Percentiles rank a stretch among this genome's conserved stretches.
Conservation (phyloP, 2,113 vertebrate genomes). For the Cacatua alba region DNA sequence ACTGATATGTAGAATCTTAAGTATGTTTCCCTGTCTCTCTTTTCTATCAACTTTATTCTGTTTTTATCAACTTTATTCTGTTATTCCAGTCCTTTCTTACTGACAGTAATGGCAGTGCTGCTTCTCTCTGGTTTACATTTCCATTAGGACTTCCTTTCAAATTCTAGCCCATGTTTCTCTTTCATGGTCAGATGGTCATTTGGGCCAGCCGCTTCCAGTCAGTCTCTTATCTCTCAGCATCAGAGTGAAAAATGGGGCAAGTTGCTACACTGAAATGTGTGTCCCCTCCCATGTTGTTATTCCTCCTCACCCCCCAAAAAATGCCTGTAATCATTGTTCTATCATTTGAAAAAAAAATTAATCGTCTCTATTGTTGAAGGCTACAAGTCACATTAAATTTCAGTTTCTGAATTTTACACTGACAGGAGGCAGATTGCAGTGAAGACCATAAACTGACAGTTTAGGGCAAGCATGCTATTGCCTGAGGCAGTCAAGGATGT, state of each 20-base stretch:
- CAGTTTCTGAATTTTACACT: slow-evolving; percentile 56
- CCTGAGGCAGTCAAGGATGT: slow-evolving; percentile 68
- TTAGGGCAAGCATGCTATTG: slow-evolving; percentile 68
- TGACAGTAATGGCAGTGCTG: background rate
- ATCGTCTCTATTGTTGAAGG: slow-evolving; percentile 2
- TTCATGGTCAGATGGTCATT: slow-evolving; percentile 5
- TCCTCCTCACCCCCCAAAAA: background rate
- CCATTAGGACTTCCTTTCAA: background rate
- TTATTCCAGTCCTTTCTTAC: background rate
- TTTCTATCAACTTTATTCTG: background rate
- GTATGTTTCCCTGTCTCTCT: background rate
- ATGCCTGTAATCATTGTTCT: background rate
- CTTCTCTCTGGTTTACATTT: background rate
- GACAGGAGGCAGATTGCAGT: slow-evolving; percentile 74
- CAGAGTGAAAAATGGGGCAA: background rate
- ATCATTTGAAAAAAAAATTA: background rate
- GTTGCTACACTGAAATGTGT: background rate
- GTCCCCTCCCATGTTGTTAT: background rate
- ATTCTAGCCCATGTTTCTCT: background rate
- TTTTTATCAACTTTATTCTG: background rate
- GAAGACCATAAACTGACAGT: slow-evolving; percentile 75
- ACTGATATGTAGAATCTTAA: background rate
- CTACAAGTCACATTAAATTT: slow-evolving; percentile 23
- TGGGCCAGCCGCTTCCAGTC: background rate
- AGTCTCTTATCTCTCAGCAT: background rate